Evolutionary conservation across 2,797 vertebrate species (phyloP), one percentile per base, ranked within the genome.

Genomic region (Lepilemur ruficaudatus): DNA sequence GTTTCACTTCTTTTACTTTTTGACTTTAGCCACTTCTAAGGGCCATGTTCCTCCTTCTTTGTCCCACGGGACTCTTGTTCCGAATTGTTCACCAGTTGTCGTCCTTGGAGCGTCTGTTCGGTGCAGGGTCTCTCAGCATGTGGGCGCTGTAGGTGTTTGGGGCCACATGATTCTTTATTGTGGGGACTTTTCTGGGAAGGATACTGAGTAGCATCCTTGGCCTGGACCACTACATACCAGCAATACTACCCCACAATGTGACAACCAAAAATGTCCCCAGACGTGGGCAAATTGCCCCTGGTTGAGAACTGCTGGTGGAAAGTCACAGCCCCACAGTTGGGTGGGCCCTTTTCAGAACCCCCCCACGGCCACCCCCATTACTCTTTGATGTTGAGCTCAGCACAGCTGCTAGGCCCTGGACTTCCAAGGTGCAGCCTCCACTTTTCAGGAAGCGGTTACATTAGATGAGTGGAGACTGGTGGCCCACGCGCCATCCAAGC

Each of bases 1-100:
- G 8, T 50, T 65, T 78, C 55, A 52, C 25, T 91, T 86, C 32
- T 50, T 90, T 67, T 76, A 4, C 70, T 63, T 84, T 79, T 82
- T 52, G 7, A 81, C 35, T 43, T 15, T 55, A n/a, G 38, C 17
- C 8, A 52, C 61, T 35, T 35, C 12, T 10, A 38, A 84, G 46
- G 13, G n/a, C 11, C 1, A 2, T 23, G 1, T 50, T 14, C 9
- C 59, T 85, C 73, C 41, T 41, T 35, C 50, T 48, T 43, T 9
- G 35, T 82, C 43, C 72, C 50, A n/a, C 0, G 3, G 11, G 43
- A 70, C 32, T 10, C 32, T 25, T 82, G 43, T 52, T 38, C 52
- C 46, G 43, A 55, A n/a, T 15, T 25, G 30, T n/a, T 73, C 32
- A 30, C 2, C 7, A 1, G 18, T 67, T 18, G 48, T 15, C 35